Evolutionary conservation across 2,888 invertebrate species (phyloP), one percentile per base, ranked within the genome.

Genomic region (Tholera decimalis): DNA sequence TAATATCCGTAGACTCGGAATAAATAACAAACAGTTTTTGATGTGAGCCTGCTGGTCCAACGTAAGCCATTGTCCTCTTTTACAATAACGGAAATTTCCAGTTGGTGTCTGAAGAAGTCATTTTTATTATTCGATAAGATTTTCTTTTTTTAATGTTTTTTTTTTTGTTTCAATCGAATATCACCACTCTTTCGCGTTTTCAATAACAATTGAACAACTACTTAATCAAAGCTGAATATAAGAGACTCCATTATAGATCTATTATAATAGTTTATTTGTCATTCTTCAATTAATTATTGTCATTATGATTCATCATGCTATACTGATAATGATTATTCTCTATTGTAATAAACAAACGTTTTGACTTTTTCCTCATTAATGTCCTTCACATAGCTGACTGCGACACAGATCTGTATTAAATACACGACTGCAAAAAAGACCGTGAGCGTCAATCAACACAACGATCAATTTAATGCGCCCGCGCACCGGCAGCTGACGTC

Each of bases 381-480:
- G 68, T 70, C 74, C 77, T 74, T 80, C 74, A 63, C 46, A 71
- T 68, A 73, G 59, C 63, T 71, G 65, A 66, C 51, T 74, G 59
- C 62, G 59, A 70, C 64, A 74, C 56, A 80, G 78, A 80, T 74
- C 60, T 58, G 51, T 76, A 70, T 73, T 63, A 69, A n/a, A 69
- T 53, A 55, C 50, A 62, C 56, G 57, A 77, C 77, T 85, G 85
- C 86, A 89, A 89, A 87, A 87, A 89, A 88, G 90, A 80, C 89
- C 88, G 75, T 88, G 90, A 90, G 88, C 84, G 85, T 89, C 89
- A 91, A 92, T 91, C 91, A 90, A 83, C 86, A 83, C 81, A 80
- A 85, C 85, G 83, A 88, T 89, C 88, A 90, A 90, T 89, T 88
- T 83, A 87, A 84, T 88, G 85, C 85, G 85, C 83, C 73, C 83